Percentiles rank a stretch among this genome's conserved stretches.
Conservation (phyloP, 2,113 vertebrate genomes). For the Hemibagrus wyckioides region DNA sequence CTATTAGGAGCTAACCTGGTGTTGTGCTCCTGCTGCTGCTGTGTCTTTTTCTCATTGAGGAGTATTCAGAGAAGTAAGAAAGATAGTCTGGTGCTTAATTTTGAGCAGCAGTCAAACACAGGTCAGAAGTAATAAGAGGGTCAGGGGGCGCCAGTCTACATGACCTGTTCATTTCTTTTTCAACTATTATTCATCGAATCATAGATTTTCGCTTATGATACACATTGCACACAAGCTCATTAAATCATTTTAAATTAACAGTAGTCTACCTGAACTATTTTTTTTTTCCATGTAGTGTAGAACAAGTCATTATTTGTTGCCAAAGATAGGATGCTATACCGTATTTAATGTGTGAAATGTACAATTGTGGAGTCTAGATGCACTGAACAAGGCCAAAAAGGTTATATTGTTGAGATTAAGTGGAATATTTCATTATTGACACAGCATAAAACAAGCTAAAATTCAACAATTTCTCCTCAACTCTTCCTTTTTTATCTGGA, state of each 20-base stretch:
- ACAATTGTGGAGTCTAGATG: not conserved
- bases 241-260: not conserved
- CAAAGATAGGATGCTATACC: slow-evolving; percentile 27
- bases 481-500: slow-evolving; percentile 75
- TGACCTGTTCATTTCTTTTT: slow-evolving; percentile 40
- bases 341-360: slow-evolving; percentile 12
- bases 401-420: slow-evolving; percentile 73
- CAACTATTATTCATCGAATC: not conserved
- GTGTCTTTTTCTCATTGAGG: slow-evolving; percentile 44
- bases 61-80: slow-evolving; percentile 24
- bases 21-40: not conserved
- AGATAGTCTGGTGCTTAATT: slow-evolving; percentile 43
- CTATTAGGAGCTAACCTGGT: slow-evolving; percentile 49
- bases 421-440: slow-evolving; percentile 72
- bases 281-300: not conserved
- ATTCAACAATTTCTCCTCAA: slow-evolving; percentile 73
- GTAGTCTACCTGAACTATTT: not conserved
- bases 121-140: slow-evolving; percentile 35
- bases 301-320: not conserved
- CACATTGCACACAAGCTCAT: not conserved
- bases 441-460: not conserved
- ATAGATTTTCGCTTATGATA: not conserved
- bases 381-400: slow-evolving; percentile 57
- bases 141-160: slow-evolving; percentile 27
- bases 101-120: slow-evolving; percentile 32